Percentiles rank a stretch among this genome's conserved stretches.
Conservation (phyloP, 92 coral and sea anemone genomes). For the Epizoanthus scotinus region DNA sequence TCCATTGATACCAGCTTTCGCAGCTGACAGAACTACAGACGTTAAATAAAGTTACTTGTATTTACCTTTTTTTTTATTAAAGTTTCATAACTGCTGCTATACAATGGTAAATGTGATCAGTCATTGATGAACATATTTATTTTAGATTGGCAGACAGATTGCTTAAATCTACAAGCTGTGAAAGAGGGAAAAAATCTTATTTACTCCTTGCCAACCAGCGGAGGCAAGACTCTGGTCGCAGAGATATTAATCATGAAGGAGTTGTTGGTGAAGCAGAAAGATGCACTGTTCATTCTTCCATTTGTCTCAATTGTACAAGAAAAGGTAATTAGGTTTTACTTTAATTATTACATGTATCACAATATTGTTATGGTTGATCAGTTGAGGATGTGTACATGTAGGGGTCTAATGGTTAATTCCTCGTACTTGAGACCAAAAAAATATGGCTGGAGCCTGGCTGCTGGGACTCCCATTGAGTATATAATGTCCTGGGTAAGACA, state of each 20-base stretch:
- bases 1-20: no score
- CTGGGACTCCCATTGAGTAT: no score
- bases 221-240: slow-evolving; percentile 96
- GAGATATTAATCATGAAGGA: slow-evolving; percentile 92
- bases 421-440: no score
- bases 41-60: not conserved
- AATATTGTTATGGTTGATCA: no score
- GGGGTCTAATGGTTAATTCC: no score
- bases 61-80: not conserved
- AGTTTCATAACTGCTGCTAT: not conserved
- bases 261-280: slow-evolving; percentile 72
- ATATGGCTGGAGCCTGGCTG: no score
- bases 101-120: not conserved
- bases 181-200: slow-evolving; percentile 78
- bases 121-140: not conserved
- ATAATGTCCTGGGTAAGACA: no score
- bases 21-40: no score
- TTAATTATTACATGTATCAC: no score
- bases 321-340: slow-evolving; percentile 57
- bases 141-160: slow-evolving; percentile 92
- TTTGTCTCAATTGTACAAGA: slow-evolving; percentile 98
- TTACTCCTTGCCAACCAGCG: slow-evolving; percentile 96
- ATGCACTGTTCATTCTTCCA: slow-evolving; percentile 87
- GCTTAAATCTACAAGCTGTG: slow-evolving; percentile 77
- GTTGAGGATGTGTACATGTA: no score